Percentiles rank a stretch among this genome's conserved stretches.
Evolutionary conservation across 53 echinoderm and acorn worm species (phyloP).

Genomic region (Mesocentrotus franciscanus): DNA sequence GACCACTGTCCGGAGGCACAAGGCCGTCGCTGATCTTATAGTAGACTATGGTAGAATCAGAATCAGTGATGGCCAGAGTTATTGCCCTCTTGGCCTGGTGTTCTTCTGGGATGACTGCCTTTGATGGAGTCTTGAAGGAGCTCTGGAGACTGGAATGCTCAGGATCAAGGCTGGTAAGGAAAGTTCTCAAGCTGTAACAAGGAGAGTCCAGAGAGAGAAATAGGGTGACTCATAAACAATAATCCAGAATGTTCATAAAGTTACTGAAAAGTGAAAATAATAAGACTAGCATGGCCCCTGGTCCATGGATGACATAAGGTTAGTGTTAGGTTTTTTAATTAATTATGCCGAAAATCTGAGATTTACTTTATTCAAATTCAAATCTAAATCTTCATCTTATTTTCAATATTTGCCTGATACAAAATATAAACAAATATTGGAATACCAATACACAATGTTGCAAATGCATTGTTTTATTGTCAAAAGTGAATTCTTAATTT

Average conservation of each 20-base stretch:
- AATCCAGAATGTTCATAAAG: not conserved
- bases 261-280: not conserved
- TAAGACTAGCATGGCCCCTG: too few relatives aligned
- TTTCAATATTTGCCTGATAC: too few relatives aligned
- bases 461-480: too few relatives aligned
- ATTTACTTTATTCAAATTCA: not conserved
- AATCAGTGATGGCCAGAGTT: constrained; percentile 84
- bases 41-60: constrained; percentile 95
- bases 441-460: too few relatives aligned
- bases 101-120: constrained; percentile 33
- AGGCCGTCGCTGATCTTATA: constrained; percentile 85
- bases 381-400: too few relatives aligned
- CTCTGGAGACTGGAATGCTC: not conserved
- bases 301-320: too few relatives aligned
- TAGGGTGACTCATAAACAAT: not conserved
- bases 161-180: constrained; percentile 11
- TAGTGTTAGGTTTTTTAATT: not conserved
- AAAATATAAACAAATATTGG: too few relatives aligned
- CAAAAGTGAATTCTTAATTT: too few relatives aligned
- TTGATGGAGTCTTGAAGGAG: not conserved
- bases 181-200: constrained; percentile 16
- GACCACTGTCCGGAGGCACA: constrained; percentile 77
- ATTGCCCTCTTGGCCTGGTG: constrained; percentile 58
- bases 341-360: not conserved
- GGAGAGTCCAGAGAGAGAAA: not conserved